phyloP scores from a whole-genome alignment of 2,888 invertebrate genomes.

The Amorpha juglandis region DNA sequence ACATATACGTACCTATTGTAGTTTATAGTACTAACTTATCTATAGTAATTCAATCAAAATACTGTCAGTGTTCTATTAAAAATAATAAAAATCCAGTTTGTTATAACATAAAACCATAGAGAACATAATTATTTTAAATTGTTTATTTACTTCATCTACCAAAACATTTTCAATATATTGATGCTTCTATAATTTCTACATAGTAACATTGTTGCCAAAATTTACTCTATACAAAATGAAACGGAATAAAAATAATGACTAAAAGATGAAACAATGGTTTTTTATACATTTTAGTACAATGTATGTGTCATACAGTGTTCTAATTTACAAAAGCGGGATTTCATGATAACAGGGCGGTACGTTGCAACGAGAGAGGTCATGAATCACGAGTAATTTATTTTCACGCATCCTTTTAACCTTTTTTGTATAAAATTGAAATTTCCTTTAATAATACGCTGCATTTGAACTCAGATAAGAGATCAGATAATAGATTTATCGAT shows the following conservation, averaged over 20 bases:
- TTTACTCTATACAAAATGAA: not conserved
- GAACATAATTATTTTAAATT: no score
- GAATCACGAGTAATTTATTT: conserved; percentile 1
- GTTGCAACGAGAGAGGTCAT: not conserved
- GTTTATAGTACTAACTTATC: no score
- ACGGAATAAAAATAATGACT: not conserved
- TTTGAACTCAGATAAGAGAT: not conserved
- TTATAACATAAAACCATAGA: no score
- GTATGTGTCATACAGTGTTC: not conserved
- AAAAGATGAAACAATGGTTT: conserved; percentile 1
- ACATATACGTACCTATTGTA: no score
- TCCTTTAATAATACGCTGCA: not conserved
- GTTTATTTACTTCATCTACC: not conserved
- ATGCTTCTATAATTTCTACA: no score
- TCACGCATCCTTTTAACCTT: not conserved
- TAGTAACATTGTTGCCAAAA: not conserved
- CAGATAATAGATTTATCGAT: not conserved
- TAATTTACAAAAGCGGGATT: conserved; percentile 14
- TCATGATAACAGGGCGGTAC: not conserved
- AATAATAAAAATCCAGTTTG: no score
- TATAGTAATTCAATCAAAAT: no score
- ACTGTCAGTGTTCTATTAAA: no score
- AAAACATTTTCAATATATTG: no score
- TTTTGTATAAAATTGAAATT: conserved; percentile 4
- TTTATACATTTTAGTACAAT: conserved; percentile 15